Conservation (phyloP, 2,888 invertebrate genomes). For the Nemapogon koenigi region DNA sequence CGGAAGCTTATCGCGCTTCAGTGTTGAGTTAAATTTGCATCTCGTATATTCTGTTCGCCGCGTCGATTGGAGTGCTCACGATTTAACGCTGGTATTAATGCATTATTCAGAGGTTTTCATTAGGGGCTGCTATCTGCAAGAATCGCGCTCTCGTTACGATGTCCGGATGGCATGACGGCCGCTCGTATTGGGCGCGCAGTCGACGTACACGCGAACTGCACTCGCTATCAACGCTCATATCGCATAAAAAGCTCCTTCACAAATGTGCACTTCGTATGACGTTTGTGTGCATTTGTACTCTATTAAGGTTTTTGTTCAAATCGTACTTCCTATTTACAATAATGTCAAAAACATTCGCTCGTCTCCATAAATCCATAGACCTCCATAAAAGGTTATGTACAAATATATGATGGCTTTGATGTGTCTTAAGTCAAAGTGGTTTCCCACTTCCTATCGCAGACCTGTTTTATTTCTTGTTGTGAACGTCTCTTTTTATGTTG, state of each 20-base stretch:
- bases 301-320: constrained; percentile 7
- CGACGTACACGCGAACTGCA: constrained; percentile 29
- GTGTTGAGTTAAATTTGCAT: constrained; percentile 58
- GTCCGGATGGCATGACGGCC: constrained; percentile 60
- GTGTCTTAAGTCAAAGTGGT: neutral
- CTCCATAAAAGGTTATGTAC: no score
- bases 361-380: no score
- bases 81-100: constrained; percentile 64
- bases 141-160: constrained; percentile 62
- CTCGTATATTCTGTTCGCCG: constrained; percentile 50
- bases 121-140: constrained; percentile 53
- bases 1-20: constrained; percentile 47
- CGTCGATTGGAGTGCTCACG: constrained; percentile 57
- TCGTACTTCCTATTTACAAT: neutral
- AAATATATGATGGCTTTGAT: no score
- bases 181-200: constrained; percentile 39
- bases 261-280: neutral
- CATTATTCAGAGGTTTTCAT: constrained; percentile 65
- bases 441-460: neutral
- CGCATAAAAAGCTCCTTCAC: constrained; percentile 14
- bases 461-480: constrained; percentile 4
- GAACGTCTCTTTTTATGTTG: no score
- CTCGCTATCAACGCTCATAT: constrained; percentile 21
- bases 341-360: neutral
- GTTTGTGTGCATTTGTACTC: constrained; percentile 1